Conservation (phyloP, 2,797 vertebrate species). For the Poeciliopsis infans region DNA sequence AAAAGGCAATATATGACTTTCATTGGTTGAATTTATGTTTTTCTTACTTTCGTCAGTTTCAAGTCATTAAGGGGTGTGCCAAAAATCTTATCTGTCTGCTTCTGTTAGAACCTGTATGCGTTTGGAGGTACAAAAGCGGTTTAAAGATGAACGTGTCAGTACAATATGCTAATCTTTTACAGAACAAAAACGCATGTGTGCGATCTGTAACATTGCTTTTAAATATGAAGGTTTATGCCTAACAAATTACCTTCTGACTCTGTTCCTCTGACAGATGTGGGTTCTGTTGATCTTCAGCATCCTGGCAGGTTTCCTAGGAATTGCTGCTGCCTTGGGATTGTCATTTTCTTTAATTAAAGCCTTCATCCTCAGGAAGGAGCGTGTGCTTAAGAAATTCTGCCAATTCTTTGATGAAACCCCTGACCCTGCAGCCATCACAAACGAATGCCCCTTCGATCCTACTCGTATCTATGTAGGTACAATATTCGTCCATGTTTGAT, state of each 20-base stretch:
- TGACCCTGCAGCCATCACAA: slow-evolving; percentile 67
- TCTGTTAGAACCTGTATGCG: slow-evolving; percentile 52
- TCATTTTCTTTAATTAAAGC: slow-evolving; percentile 78
- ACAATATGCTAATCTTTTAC: not conserved
- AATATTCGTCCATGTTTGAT: not conserved
- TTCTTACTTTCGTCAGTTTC: too few relatives aligned
- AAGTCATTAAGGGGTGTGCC: too few relatives aligned
- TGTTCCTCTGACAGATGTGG: slow-evolving; percentile 81
- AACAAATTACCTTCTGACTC: not conserved
- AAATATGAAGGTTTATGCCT: not conserved
- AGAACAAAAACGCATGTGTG: not conserved
- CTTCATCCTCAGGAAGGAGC: slow-evolving; percentile 76
- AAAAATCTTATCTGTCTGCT: not conserved
- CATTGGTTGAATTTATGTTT: too few relatives aligned
- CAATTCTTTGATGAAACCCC: slow-evolving; percentile 16
- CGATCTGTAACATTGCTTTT: not conserved
- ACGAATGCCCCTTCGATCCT: slow-evolving; percentile 91
- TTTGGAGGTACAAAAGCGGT: not conserved
- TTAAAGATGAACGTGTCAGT: not conserved
- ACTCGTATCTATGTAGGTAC: slow-evolving; percentile 89
- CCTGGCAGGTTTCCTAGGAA: slow-evolving; percentile 80
- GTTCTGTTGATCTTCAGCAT: slow-evolving; percentile 81
- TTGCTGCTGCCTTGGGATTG: slow-evolving; percentile 81
- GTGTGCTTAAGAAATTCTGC: slow-evolving; percentile 81
- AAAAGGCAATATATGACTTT: too few relatives aligned